Base-by-base conservation (phyloP, 2,888 invertebrate species). In the Parapristionchus giblindavisi region DNA sequence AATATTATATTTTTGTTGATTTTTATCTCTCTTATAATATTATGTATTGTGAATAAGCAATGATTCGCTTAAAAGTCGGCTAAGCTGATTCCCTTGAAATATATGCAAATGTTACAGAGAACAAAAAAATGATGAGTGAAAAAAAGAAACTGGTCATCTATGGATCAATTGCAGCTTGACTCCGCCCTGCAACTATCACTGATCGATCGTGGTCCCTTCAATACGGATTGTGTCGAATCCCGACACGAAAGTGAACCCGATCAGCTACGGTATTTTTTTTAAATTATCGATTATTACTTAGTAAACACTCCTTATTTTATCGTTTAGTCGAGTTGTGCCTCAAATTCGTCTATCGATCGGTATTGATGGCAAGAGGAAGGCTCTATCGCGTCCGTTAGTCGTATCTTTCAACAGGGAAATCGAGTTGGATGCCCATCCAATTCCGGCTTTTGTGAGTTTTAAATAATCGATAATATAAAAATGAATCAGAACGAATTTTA, bases 401-500 rank as follows among this genome's bases (percentile, higher is more conserved):
- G 68, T 80, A 21, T 75, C 76, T 8, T 81, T 80, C 76, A 75
- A 79, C 58, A 60, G 61, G 34, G 81, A 81, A 66, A 80, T 81
- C 51, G 81, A 81, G 8, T 40, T 81, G 0, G 76, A 80, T 38
- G 81, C 81, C 29, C 81, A 81, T 78, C 81, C 81, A 3, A 68
- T 81, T 14, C 81, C 81, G 0, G 78, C 77, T 36, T 74, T 70
- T 34, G 81, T 81, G 52, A 40, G 77, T 52, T 52, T 32, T 48
- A 56, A 0, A n/a, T 54, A 0, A 29, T 51, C 43, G 17, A 14
- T 14, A 43, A 14, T 17, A 43, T 43, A 8, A 43, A 17, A 43
- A 43, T 43, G 43, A 43, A 14, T 14, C 8, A 14, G 17, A 43
- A 14, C 8, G 43, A 14, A 14, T 43, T 14, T 43, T 17, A n/a